phyloP scores from a whole-genome alignment of 2,888 invertebrate genomes.

The Dolichopus griseipennis region DNA sequence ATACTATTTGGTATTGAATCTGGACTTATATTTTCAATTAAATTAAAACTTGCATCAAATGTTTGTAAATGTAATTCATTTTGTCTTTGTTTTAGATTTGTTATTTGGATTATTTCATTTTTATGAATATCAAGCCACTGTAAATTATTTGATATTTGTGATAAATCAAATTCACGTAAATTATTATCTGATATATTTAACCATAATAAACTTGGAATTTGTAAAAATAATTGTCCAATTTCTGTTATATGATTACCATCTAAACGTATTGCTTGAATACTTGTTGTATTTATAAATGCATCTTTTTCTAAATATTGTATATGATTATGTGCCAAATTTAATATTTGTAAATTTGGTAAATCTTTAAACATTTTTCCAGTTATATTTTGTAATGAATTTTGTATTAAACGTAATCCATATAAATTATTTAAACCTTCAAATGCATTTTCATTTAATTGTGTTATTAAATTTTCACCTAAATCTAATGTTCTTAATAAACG shows the following conservation, averaged over 20 bases:
- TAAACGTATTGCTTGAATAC: slow-evolving; percentile 75
- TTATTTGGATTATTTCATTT: slow-evolving; percentile 70
- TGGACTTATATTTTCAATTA: slow-evolving; percentile 65
- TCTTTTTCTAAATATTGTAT: slow-evolving; percentile 69
- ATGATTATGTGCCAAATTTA: slow-evolving; percentile 81
- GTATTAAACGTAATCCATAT: slow-evolving; percentile 78
- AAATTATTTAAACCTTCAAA: slow-evolving; percentile 78
- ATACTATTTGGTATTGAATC: slow-evolving; percentile 74
- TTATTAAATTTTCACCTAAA: slow-evolving; percentile 83
- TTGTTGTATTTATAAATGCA: slow-evolving; percentile 68
- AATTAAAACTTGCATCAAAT: slow-evolving; percentile 85
- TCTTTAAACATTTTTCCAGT: slow-evolving; percentile 71
- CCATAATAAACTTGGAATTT: slow-evolving; percentile 76
- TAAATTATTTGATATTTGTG: slow-evolving; percentile 68
- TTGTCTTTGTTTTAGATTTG: slow-evolving; percentile 56
- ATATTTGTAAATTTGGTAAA: slow-evolving; percentile 70
- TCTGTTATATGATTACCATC: slow-evolving; percentile 78
- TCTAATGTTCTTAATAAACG: slow-evolving; percentile 77
- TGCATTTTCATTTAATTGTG: slow-evolving; percentile 67
- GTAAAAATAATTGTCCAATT: slow-evolving; percentile 73
- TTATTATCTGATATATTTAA: slow-evolving; percentile 86
- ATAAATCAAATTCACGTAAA: slow-evolving; percentile 81
- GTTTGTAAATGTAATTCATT: slow-evolving; percentile 68
- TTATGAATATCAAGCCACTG: slow-evolving; percentile 87
- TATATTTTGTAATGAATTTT: slow-evolving; percentile 76